Evolutionary conservation across 2,113 vertebrate species (phyloP).

Genomic region (Leptobrachium leishanense): DNA sequence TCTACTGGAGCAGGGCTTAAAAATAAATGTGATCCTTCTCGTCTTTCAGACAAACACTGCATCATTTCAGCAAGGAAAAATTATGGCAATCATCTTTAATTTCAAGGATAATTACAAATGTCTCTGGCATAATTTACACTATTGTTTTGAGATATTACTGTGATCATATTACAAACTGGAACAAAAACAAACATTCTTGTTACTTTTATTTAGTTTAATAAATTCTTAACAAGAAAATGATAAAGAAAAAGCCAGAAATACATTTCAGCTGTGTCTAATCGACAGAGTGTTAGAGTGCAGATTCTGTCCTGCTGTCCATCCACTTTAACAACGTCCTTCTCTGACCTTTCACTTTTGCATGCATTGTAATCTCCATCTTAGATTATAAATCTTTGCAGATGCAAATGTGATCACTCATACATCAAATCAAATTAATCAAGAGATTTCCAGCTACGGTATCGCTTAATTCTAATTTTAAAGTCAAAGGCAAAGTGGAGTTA

Average conservation of each 20-base stretch:
- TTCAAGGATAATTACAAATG: slow-evolving; percentile 47
- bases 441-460: neutral
- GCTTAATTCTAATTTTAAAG: neutral
- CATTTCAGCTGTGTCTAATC: neutral
- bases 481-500: neutral
- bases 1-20: slow-evolving; percentile 29
- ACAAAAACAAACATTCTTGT: slow-evolving; percentile 37
- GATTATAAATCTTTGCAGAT: neutral
- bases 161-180: slow-evolving; percentile 40
- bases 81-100: slow-evolving; percentile 44
- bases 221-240: neutral
- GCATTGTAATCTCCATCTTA: neutral
- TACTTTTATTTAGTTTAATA: neutral
- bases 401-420: slow-evolving; percentile 4
- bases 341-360: neutral
- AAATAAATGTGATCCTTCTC: slow-evolving; percentile 28
- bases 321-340: neutral
- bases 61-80: slow-evolving; percentile 41
- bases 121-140: slow-evolving; percentile 42
- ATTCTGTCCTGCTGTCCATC: neutral
- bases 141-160: slow-evolving; percentile 43
- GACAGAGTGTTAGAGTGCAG: neutral
- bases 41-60: slow-evolving; percentile 25
- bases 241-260: neutral
- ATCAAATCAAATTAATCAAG: neutral